Base-by-base conservation (phyloP, 2,797 vertebrate species). In the Gymnothorax javanicus region DNA sequence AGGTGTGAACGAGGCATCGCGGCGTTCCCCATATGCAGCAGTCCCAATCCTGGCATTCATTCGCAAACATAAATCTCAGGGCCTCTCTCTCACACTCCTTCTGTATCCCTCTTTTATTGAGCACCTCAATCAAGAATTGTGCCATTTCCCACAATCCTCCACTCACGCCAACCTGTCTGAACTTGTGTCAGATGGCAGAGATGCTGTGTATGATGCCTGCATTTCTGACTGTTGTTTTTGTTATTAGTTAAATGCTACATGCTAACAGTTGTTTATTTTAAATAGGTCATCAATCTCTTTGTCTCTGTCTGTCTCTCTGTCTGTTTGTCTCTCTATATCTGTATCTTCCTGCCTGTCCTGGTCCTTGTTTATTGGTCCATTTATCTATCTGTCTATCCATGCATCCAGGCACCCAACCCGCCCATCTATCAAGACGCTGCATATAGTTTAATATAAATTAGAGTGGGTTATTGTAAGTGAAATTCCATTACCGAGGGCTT, bases 61-160 rank as follows among this genome's bases (percentile, higher is more conserved):
- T 79, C 43, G 3, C 50, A 7, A 79, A 75, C 20, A 79, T 27
- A 43, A 50, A 27, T 77, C 52, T 52, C 43, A 2, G 2, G 33
- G 33, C 9, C 71, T 75, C 27, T 43, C 27, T 77, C 43, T 57
- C 25, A 8, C 82, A 12, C n/a, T 64, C 12, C n/a, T 33, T 15
- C 43, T 43, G 33, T 43, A 43, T 43, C 33, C 6, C 7, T 15
- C 60, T 13, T 4, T 4, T 33, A 20, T 17, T 9, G 71, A 54
- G 23, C 56, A 73, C 25, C 43, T 27, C 1, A 56, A 27, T 73
- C 56, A 83, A 81, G 17, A 71, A 71, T 52, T 23, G 52, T 11
- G 60, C 86, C 67, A 58, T 20, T 75, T 77, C 69, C 82, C 58
- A 82, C 2, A 57, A 86, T 84, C 57, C 82, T 58, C 0, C 33